Evolutionary conservation across 2,113 vertebrate species (phyloP), one percentile per base, ranked within the genome.

Genomic region (Dunckerocampus dactyliophorus): DNA sequence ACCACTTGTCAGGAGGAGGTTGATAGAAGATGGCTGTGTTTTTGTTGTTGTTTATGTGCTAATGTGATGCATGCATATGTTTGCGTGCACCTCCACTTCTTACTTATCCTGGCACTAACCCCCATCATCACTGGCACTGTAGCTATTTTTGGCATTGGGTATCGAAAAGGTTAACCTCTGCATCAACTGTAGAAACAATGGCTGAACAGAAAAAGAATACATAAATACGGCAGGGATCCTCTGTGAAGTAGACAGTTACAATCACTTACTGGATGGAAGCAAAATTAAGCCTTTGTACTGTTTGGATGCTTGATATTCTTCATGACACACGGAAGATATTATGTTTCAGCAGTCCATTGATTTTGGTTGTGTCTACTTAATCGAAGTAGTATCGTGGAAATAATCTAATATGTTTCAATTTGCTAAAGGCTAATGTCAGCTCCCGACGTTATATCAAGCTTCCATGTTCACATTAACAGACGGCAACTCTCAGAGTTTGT

Each of bases 111-210:
- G 20, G 63, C 57, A 8, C 24, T 17, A 4, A 28, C 21, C 50
- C 50, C 50, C 3, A 22, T 24, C 50, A 9, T 45, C 67, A 59
- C 72, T 51, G 76, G 82, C 64, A 59, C 19, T 24, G 50, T 20
- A 52, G 72, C 78, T 89, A 88, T 87, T 84, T 87, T 86, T 87
- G 84, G 83, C 67, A 56, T 20, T 3, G 51, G 17, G 3, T 82
- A 82, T 80, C 72, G 45, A 34, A 88, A 89, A 89, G 90, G 88
- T 88, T 86, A 86, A 24, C 67, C 74, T 69, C 76, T 75, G 70
- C 21, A 57, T 64, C 31, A 49, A 67, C 72, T 61, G 50, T 65
- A 79, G 57, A 66, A 80, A 74, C 62, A 46, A 64, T 6, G 37
- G 62, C 77, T 79, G 60, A 75, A 76, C 62, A 63, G 71, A 58